Evolutionary conservation across 1,140 invertebrate genomes (phyloP), one percentile per base, ranked within the genome.

Genomic region (Drosophila ambigua): DNA sequence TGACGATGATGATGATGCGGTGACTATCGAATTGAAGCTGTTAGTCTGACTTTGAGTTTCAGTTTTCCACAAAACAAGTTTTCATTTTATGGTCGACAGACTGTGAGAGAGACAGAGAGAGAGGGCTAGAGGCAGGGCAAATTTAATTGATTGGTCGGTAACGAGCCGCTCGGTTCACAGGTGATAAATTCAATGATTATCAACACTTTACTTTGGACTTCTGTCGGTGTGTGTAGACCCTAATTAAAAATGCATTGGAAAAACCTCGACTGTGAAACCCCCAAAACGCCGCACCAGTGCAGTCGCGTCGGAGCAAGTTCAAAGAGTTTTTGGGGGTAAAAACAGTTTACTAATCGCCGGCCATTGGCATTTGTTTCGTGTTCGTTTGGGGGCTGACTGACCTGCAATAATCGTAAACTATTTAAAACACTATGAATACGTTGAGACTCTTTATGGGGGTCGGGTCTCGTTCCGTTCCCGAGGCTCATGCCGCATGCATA

Each of bases 151-250:
- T 74, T 58, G 72, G 43, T 52, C 13, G 51, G 31, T 77, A 75
- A 74, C 48, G 54, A 72, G 67, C 46, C 58, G 64, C 53, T 85
- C 78, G 63, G 68, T 82, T 87, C 74, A 82, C 83, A 87, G 83
- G 79, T 88, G 79, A 88, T 88, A 88, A 88, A 88, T 88, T 88
- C 46, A 67, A 71, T 76, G 79, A 88, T 88, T 88, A 88, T 83
- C 79, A 83, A 79, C 83, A 83, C 84, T 63, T 71, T 67, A 51
- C 35, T 43, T 15, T 55, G 35, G 64, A 69, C 64, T 69, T 69
- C 66, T 69, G 66, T 69, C 51, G 51, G 45, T 26, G 64, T 41
- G 43, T 24, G 11, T 9, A 35, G 31, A 60, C 58, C 63, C 83
- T 88, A 88, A 88, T 88, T 88, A 88, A 83, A 88, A 88, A 88